A percentile compares a stretch with the other conserved stretches of the same genome.
These are phyloP conservation scores for Origma solitaria DNA, from an alignment of 2,113 vertebrate species.

Conservation along the genomic window DNA sequence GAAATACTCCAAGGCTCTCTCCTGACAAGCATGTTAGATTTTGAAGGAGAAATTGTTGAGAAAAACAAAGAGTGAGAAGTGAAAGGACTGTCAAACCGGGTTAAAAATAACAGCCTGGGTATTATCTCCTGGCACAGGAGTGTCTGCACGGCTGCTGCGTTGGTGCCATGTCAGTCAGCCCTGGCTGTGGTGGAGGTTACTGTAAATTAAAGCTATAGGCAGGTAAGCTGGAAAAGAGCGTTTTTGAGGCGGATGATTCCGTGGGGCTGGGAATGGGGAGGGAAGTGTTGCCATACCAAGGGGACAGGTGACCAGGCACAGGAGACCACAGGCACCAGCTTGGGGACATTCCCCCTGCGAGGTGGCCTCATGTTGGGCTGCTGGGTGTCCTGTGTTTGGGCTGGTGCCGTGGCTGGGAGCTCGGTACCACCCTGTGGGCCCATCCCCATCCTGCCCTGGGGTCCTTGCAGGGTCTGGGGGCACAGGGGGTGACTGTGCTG, in stretches of 20 bases:
- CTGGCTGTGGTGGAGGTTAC: neutral
- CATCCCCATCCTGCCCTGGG: neutral
- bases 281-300: neutral
- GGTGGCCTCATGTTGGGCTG: neutral
- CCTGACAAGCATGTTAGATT: neutral
- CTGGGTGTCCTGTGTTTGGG: neutral
- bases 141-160: neutral
- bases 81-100: neutral
- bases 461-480: neutral
- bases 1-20: neutral
- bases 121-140: neutral
- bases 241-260: neutral
- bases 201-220: neutral
- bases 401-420: neutral
- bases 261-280: neutral
- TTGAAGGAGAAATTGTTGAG: neutral
- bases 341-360: neutral
- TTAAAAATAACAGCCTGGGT: neutral
- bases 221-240: neutral
- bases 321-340: neutral
- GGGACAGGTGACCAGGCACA: neutral
- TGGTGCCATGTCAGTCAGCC: neutral
- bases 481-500: neutral
- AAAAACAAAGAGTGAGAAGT: neutral
- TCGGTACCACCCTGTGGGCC: fast-evolving